Evolutionary conservation across 2,797 vertebrate species (phyloP).

Genomic region (Anguilla anguilla): DNA sequence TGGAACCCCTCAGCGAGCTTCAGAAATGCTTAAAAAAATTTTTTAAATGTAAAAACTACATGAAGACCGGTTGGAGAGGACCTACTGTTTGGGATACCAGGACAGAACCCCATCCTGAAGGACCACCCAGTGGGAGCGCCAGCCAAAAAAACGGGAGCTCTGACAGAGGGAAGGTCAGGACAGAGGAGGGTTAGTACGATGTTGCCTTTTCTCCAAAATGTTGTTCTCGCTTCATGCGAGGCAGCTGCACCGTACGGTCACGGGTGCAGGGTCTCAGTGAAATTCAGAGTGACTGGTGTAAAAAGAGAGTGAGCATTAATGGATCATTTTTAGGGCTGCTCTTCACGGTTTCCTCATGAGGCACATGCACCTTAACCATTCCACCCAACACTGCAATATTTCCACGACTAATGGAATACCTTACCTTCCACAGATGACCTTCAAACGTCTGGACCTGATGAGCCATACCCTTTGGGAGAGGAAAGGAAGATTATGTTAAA

Average conservation of each 20-base stretch:
- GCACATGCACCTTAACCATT: not conserved
- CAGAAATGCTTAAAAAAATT: too few species aligned
- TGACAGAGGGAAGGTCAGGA: conserved; percentile 48
- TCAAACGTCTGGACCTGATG: conserved; percentile 80
- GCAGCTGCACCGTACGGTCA: not conserved
- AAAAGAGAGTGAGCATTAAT: not conserved
- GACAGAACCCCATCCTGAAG: conserved; percentile 92
- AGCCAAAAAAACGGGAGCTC: conserved; percentile 93
- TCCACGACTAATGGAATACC: not conserved
- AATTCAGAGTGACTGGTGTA: not conserved
- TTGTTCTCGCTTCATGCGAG: not conserved
- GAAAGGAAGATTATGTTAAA: not conserved
- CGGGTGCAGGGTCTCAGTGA: not conserved
- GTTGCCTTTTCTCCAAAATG: not conserved
- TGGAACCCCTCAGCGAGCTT: not conserved
- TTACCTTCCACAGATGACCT: conserved; percentile 90
- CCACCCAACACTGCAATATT: not conserved
- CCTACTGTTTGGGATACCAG: conserved; percentile 96
- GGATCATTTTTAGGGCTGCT: not conserved
- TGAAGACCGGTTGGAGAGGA: conserved; percentile 38
- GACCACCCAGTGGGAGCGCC: conserved; percentile 89
- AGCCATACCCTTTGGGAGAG: conserved; percentile 69
- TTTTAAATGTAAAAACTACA: too few species aligned
- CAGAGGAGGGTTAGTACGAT: not conserved
- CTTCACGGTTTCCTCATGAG: not conserved